These are phyloP conservation scores for Temnothorax curvispinosus DNA, from an alignment of 1,140 invertebrate species.

Conservation along the genomic window DNA sequence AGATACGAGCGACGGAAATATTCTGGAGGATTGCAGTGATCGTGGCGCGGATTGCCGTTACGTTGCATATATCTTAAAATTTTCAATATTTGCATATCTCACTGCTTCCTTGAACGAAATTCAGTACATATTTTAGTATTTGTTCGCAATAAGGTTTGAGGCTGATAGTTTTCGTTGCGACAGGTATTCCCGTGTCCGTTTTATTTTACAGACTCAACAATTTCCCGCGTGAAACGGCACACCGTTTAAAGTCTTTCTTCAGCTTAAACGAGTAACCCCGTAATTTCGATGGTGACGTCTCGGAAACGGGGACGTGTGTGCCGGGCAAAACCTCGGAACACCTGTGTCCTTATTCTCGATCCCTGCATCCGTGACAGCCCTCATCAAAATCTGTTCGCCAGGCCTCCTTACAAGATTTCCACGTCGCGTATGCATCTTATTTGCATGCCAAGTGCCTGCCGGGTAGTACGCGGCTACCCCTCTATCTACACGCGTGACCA, in stretches of 20 bases:
- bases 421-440: constrained; percentile 36
- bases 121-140: neutral
- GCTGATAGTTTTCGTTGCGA: neutral
- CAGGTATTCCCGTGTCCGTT: neutral
- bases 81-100: neutral
- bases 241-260: constrained; percentile 11
- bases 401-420: constrained; percentile 18
- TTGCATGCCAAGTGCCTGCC: constrained; percentile 8
- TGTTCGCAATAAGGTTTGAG: neutral
- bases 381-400: constrained; percentile 67
- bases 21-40: neutral
- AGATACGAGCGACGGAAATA: neutral
- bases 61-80: neutral
- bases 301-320: constrained; percentile 37
- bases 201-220: neutral
- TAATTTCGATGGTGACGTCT: constrained; percentile 42
- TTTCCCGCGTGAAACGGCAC: constrained; percentile 37
- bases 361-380: constrained; percentile 38
- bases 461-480: neutral
- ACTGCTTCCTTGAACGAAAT: neutral
- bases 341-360: constrained; percentile 59
- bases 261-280: constrained; percentile 28
- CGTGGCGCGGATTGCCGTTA: neutral
- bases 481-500: constrained; percentile 31
- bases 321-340: constrained; percentile 38